These are phyloP conservation scores for Pinna nobilis DNA, from an alignment of 1,140 invertebrate genomes.

Conservation along the genomic window DNA sequence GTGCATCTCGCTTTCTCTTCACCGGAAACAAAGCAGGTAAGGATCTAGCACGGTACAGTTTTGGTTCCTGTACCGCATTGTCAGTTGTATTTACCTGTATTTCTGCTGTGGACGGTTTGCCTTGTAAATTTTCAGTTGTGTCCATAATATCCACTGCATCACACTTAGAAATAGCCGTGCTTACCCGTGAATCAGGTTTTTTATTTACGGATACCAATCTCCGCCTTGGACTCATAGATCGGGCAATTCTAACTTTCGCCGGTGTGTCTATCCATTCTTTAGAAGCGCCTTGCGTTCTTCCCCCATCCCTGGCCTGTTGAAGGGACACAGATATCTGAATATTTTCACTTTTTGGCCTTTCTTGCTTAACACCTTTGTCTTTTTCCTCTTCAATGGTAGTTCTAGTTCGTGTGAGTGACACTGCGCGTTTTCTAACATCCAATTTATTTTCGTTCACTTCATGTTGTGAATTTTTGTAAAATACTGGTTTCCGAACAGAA, in stretches of 20 bases:
- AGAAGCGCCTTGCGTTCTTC: neutral
- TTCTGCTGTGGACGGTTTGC: neutral
- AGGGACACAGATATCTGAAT: slow-evolving; percentile 37
- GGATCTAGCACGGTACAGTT: slow-evolving; percentile 38
- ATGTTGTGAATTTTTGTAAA: slow-evolving; percentile 34
- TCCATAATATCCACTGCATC: slow-evolving; percentile 45
- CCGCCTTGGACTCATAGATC: slow-evolving; percentile 34
- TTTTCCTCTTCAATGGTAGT: neutral
- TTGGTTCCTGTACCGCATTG: slow-evolving; percentile 14
- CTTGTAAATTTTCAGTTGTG: slow-evolving; percentile 28
- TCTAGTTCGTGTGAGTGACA: slow-evolving; percentile 25
- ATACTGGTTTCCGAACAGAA: slow-evolving; percentile 39
- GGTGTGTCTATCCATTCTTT: slow-evolving; percentile 31
- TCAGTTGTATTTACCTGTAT: neutral
- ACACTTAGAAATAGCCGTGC: slow-evolving; percentile 34
- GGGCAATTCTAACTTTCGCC: slow-evolving; percentile 31
- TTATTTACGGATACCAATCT: slow-evolving; percentile 31
- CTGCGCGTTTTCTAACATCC: slow-evolving; percentile 22
- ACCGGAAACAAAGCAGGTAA: slow-evolving; percentile 39
- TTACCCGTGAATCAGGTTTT: slow-evolving; percentile 18
- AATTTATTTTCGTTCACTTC: slow-evolving; percentile 23
- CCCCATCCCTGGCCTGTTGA: slow-evolving; percentile 29
- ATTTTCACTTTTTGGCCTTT: slow-evolving; percentile 22
- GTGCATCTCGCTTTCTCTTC: slow-evolving; percentile 28
- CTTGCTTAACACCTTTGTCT: neutral